Conservation (phyloP, 2,113 vertebrate genomes). For the Trichechus manatus region DNA sequence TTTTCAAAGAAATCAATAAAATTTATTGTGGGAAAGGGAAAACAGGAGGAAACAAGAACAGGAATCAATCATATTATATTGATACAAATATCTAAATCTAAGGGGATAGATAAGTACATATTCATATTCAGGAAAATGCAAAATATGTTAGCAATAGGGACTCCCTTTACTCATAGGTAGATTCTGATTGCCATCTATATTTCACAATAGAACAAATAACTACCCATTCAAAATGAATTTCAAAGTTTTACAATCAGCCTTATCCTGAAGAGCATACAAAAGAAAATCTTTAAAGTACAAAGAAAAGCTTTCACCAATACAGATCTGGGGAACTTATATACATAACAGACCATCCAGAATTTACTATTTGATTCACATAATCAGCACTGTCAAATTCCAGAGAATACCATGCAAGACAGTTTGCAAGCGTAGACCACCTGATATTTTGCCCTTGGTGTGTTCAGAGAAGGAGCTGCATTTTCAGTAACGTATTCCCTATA, state of each 20-base stretch:
- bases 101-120: neutral
- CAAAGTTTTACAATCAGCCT: neutral
- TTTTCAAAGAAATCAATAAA: conserved; percentile 44
- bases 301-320: neutral
- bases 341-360: neutral
- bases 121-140: conserved; percentile 30
- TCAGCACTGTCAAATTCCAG: neutral
- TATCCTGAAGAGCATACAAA: neutral
- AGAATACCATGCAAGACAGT: neutral
- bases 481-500: neutral
- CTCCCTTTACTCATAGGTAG: neutral
- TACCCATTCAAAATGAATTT: conserved; percentile 36
- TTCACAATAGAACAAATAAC: conserved; percentile 31
- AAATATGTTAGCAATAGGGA: neutral
- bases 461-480: neutral
- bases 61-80: neutral
- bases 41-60: neutral
- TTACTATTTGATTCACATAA: conserved; percentile 44
- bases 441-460: neutral
- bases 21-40: neutral
- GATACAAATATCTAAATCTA: conserved; percentile 12
- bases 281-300: conserved; percentile 31
- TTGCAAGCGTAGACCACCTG: neutral
- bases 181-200: conserved; percentile 24
- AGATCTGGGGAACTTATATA: neutral